These are phyloP conservation scores for Tenthredo distinguenda DNA, from an alignment of 2,888 invertebrate genomes.

Conservation along the genomic window DNA sequence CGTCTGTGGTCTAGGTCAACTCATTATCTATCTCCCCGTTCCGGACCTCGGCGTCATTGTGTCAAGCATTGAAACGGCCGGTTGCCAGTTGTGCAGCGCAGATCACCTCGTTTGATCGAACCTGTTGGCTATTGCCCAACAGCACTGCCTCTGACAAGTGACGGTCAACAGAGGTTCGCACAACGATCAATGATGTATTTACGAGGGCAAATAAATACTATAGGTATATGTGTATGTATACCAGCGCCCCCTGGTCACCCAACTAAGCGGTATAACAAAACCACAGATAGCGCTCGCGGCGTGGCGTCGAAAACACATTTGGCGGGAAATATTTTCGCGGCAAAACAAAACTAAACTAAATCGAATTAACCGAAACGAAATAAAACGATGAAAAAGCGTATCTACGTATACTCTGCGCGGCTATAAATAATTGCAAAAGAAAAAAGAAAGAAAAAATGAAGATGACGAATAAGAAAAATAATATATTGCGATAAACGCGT, in stretches of 20 bases:
- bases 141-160: not conserved
- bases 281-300: not conserved
- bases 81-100: not conserved
- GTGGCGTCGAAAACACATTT: not conserved
- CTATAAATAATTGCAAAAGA: not conserved
- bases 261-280: not conserved
- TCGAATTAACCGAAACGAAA: not conserved
- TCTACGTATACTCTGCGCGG: not conserved
- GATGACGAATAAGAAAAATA: conserved; percentile 12
- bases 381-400: not conserved
- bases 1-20: conserved; percentile 47
- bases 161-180: not conserved
- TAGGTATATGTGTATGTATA: not conserved
- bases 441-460: not conserved
- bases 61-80: conserved; percentile 1
- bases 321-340: not conserved
- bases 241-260: not conserved
- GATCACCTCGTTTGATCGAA: conserved; percentile 13
- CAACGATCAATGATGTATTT: not conserved
- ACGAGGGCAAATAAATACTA: not conserved
- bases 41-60: conserved; percentile 28
- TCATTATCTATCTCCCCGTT: not conserved
- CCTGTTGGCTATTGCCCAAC: conserved; percentile 37
- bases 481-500: conserved; percentile 10
- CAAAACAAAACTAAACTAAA: not conserved